Conservation (phyloP, 1,140 invertebrate genomes). For the Caenorhabditis briggsae region DNA sequence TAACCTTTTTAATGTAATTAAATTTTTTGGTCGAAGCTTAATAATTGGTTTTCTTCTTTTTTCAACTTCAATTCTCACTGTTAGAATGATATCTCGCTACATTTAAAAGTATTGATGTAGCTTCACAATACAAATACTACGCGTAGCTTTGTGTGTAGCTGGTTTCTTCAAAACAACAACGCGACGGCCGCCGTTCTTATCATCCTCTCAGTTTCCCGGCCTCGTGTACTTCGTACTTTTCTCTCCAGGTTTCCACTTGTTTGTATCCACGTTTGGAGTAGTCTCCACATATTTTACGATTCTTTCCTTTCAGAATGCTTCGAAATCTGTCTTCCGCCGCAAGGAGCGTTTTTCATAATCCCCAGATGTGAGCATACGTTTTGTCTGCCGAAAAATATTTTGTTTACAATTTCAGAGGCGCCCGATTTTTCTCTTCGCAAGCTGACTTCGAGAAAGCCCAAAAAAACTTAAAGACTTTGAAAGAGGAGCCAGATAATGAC, state of each 20-base stretch:
- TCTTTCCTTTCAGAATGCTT: not conserved
- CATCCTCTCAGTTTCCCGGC: not conserved
- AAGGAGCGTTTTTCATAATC: conserved; percentile 12
- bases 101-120: not conserved
- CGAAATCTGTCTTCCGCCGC: not conserved
- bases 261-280: not conserved
- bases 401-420: conserved; percentile 55
- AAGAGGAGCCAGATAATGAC: conserved; percentile 81
- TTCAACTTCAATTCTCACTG: not conserved
- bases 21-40: too few relatives aligned
- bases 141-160: conserved; percentile 18
- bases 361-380: not conserved
- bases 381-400: not conserved
- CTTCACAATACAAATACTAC: not conserved
- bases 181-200: conserved; percentile 29
- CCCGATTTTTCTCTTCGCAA: conserved; percentile 46
- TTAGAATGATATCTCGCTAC: not conserved
- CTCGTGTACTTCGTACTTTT: conserved; percentile 3
- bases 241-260: not conserved
- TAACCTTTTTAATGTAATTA: too few relatives aligned
- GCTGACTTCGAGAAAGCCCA: conserved; percentile 79
- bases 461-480: conserved; percentile 78
- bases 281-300: not conserved
- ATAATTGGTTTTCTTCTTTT: too few relatives aligned
- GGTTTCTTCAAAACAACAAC: not conserved